Base-by-base conservation (phyloP, 2,113 vertebrate genomes). In the Origma solitaria region DNA sequence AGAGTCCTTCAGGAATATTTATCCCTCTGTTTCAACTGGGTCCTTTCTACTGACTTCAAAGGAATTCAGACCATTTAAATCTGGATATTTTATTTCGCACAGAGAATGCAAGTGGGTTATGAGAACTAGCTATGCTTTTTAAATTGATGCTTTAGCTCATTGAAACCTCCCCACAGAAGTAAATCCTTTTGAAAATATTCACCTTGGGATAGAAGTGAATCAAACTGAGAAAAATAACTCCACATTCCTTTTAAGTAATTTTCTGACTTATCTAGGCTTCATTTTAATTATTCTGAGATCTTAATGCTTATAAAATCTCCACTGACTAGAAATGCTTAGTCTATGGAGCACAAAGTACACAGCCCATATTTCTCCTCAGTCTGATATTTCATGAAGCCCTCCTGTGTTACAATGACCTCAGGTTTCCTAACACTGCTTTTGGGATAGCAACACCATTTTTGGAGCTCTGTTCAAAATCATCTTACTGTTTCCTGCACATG, bases 401-500 rank as follows among this genome's bases (percentile, higher is more conserved):
- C 45, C 31, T 65, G 35, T 9, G 9, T 45, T 58, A 37, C 22
- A 53, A 25, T 31, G 15, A 45, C 53, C 28, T 77, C 37, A 35
- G 8, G 4, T 64, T 85, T 72, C 58, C 22, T 77, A 56, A 47
- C 7, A 30, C 9, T 15, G 11, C 3, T 58, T 90, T 64, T 54
- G 38, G 27, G 31, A 38, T 27, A 64, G 44, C 22, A 40, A 11
- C 0, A 2, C 8, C 13, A 13, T 44, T 82, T 79, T 70, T 58
- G 23, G 35, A 91, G 42, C 13, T 91, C 23, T 35, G 5, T 73
- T 68, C 33, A 69, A 61, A 61, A 10, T 57, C 31, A 62, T 5
- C 20, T 38, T 35, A 33, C 15, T 13, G 0, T 44, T 86, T 61
- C 8, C 56, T 66, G 31, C 9, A 23, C 13, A 23, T 0, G 1